Evolutionary conservation across 2,797 vertebrate genomes (phyloP).

Genomic region (Coendou prehensilis): DNA sequence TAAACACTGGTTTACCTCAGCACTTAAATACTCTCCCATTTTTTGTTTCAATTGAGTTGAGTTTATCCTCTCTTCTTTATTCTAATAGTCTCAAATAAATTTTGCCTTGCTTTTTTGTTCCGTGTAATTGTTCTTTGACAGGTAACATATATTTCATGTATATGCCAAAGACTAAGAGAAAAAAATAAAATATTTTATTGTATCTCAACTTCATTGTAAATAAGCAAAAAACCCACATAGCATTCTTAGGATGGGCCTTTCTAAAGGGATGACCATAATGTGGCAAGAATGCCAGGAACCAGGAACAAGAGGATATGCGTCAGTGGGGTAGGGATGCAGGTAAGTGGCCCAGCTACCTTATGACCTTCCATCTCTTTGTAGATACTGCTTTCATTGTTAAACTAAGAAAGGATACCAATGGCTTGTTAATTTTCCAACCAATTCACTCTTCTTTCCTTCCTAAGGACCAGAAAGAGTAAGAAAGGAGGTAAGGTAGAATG

Average conservation of each 20-base stretch:
- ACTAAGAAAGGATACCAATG: not conserved
- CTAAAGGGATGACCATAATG: not conserved
- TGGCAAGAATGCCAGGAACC: too few species aligned
- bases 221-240: not conserved
- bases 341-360: rapidly evolving
- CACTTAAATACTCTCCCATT: not conserved
- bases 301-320: not conserved
- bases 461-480: not conserved
- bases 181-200: not conserved
- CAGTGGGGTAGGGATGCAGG: too few species aligned
- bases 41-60: not conserved
- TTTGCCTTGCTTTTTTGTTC: not conserved
- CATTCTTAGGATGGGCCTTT: not conserved
- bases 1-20: not conserved
- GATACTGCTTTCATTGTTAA: not conserved
- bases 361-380: not conserved
- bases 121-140: not conserved
- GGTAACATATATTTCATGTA: not conserved
- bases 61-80: not conserved
- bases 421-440: not conserved
- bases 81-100: not conserved
- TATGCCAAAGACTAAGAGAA: not conserved
- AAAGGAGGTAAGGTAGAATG: not conserved
- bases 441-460: not conserved
- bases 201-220: not conserved